Evolutionary conservation across 2,113 vertebrate genomes (phyloP).

Genomic region (Sakesphorus luctuosus): DNA sequence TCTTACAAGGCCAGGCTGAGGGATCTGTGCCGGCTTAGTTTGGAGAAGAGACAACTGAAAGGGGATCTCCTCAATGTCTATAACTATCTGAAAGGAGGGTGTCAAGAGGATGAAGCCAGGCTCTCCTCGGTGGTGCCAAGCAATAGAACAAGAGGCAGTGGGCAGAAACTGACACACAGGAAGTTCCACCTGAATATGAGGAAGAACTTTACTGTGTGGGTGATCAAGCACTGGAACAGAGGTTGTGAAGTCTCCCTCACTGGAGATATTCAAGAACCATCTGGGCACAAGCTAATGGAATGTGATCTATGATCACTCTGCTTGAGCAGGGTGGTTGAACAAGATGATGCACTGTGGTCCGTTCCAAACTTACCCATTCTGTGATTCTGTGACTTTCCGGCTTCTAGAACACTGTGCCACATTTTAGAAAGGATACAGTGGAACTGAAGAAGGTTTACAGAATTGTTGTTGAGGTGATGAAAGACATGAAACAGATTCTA

Average conservation of each 20-base stretch:
- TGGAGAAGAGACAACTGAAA: neutral
- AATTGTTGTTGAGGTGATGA: neutral
- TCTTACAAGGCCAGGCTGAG: neutral
- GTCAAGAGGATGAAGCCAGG: neutral
- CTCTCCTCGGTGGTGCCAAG: neutral
- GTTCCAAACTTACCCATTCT: neutral
- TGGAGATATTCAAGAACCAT: too few relatives aligned
- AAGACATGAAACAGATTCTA: neutral
- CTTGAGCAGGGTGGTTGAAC: neutral
- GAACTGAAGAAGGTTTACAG: neutral
- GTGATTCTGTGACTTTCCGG: neutral
- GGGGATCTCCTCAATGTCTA: neutral
- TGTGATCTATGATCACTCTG: neutral
- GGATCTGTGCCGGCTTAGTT: neutral
- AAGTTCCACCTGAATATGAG: neutral
- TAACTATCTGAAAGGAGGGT: neutral
- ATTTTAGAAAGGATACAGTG: neutral
- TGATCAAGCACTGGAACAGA: neutral
- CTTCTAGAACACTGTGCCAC: neutral
- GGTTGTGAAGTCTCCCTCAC: too few relatives aligned
- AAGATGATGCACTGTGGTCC: neutral
- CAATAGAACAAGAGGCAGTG: neutral
- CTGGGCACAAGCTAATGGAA: neutral
- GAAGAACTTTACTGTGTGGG: neutral
- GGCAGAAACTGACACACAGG: neutral